Conservation (phyloP, 92 coral and sea anemone species). For the Porites divaricata region DNA sequence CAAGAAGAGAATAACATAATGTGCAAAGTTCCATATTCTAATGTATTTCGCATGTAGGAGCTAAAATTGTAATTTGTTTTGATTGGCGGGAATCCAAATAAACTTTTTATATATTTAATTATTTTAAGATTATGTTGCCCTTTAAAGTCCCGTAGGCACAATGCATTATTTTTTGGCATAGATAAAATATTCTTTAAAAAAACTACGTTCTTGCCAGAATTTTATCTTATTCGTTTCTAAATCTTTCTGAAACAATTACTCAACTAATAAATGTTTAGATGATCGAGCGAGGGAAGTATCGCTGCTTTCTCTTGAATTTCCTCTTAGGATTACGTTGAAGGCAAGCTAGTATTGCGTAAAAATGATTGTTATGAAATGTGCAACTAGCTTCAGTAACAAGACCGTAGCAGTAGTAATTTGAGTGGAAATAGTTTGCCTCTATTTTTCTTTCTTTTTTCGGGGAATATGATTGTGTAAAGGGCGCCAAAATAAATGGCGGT, state of each 20-base stretch:
- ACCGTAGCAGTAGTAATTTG: background rate
- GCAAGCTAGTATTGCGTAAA: background rate
- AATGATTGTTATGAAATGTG: background rate
- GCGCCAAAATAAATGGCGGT: slow-evolving; percentile 49
- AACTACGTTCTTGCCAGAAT: too few relatives aligned
- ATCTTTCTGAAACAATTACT: background rate
- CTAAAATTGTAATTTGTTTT: background rate
- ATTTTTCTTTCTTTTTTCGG: background rate
- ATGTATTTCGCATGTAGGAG: background rate
- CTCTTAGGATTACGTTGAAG: slow-evolving; percentile 9
- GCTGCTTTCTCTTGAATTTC: slow-evolving; percentile 21
- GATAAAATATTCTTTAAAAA: background rate
- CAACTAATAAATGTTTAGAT: background rate
- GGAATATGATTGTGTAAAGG: background rate
- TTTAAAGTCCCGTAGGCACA: background rate
- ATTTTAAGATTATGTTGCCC: slow-evolving; percentile 13
- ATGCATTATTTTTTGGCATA: background rate
- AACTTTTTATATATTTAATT: slow-evolving; percentile 6
- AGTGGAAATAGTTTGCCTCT: background rate
- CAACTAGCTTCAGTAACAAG: background rate
- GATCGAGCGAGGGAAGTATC: background rate
- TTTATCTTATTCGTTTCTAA: background rate
- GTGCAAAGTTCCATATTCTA: too few relatives aligned
- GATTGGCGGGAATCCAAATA: slow-evolving; percentile 29
- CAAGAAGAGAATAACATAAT: too few relatives aligned